Conservation (phyloP, 2,113 vertebrate species). For the Ivindomyrus marchei region DNA sequence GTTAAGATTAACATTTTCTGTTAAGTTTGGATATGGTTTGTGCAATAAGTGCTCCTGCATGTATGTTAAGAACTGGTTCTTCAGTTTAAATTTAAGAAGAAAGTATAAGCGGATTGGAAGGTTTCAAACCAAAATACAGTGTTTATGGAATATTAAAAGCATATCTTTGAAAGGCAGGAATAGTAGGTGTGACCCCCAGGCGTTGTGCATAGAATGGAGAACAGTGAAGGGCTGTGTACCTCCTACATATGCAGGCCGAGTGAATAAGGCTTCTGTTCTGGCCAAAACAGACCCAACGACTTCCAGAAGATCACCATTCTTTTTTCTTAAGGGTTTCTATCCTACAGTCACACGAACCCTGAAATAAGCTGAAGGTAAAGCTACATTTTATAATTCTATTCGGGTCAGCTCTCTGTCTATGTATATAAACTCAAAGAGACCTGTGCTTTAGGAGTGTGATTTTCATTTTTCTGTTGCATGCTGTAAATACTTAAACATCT, state of each 20-base stretch:
- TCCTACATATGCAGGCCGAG: constrained; percentile 15
- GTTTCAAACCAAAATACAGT: background rate
- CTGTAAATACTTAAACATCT: background rate
- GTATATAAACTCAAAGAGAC: background rate
- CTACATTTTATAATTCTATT: background rate
- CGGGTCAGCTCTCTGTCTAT: background rate
- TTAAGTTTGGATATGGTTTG: background rate
- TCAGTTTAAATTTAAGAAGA: background rate
- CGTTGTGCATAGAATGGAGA: constrained; percentile 8
- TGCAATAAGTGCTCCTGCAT: background rate
- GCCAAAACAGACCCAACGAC: constrained; percentile 9
- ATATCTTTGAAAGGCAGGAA: background rate
- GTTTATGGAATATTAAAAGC: background rate
- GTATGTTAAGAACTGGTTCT: background rate
- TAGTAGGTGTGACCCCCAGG: background rate
- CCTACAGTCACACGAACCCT: background rate
- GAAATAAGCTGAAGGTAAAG: constrained; percentile 22
- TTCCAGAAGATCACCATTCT: background rate
- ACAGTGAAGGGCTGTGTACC: background rate
- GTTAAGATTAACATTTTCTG: background rate
- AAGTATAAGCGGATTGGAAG: background rate
- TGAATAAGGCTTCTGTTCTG: constrained; percentile 33
- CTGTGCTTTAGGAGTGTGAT: background rate
- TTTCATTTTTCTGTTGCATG: background rate
- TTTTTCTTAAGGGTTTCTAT: background rate